phyloP scores from a whole-genome alignment of 2,888 invertebrate genomes.

The Oxyteleia sp. region DNA sequence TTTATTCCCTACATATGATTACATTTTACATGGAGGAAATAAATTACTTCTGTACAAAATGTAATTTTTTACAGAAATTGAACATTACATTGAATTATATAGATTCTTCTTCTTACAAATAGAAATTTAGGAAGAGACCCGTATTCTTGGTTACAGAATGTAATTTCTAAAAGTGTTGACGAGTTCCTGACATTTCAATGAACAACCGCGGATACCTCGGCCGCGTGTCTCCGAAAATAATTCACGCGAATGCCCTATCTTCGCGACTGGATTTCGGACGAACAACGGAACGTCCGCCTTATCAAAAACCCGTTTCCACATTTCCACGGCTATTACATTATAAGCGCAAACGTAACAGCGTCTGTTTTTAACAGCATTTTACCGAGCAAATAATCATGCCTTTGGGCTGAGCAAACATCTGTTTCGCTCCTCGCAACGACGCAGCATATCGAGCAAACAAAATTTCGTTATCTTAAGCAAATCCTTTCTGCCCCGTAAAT shows the following conservation, averaged over 20 bases:
- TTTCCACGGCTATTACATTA: conserved; percentile 44
- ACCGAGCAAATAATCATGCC: conserved; percentile 59
- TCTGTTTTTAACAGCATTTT: conserved; percentile 50
- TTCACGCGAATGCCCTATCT: neutral
- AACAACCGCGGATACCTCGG: conserved; percentile 4
- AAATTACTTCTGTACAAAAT: no score
- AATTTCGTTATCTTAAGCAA: conserved; percentile 73
- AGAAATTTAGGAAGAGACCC: no score
- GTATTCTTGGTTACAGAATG: no score
- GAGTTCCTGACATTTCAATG: conserved; percentile 36
- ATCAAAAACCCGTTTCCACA: conserved; percentile 29
- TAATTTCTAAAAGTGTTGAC: no score
- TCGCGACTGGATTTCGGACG: conserved; percentile 3
- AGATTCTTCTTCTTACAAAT: no score
- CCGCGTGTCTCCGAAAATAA: conserved; percentile 23
- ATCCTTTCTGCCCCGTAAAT: conserved; percentile 65
- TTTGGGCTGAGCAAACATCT: conserved; percentile 62
- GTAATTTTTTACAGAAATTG: no score
- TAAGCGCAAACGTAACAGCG: conserved; percentile 27
- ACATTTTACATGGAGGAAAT: no score
- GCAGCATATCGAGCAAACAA: conserved; percentile 68
- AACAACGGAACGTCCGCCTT: conserved; percentile 5
- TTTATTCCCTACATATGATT: no score
- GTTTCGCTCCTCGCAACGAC: conserved; percentile 57
- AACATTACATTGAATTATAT: no score